Conservation (phyloP, 2,797 vertebrate species). For the Peromyscus aztecus region DNA sequence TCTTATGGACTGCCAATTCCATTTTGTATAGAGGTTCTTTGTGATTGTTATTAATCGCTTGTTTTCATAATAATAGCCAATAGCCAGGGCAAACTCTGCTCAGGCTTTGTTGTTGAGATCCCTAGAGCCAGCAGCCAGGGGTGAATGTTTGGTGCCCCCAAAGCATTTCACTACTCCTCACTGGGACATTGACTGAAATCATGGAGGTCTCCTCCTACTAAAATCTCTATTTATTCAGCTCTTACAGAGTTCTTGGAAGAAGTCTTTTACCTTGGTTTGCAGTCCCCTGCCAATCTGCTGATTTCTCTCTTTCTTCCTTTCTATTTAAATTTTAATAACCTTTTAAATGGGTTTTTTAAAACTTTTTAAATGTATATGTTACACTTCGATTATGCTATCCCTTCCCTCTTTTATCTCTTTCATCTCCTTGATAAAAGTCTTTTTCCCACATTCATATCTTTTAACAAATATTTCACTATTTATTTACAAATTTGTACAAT, state of each 20-base stretch:
- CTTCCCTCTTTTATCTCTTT: not conserved
- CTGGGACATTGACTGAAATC: not conserved
- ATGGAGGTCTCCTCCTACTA: not conserved
- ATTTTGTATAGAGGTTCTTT: not conserved
- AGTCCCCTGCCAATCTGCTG: not conserved
- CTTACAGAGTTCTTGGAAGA: not conserved
- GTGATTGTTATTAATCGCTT: no score
- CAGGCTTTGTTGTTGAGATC: not conserved
- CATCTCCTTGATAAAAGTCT: not conserved
- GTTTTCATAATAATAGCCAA: not conserved
- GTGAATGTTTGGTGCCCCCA: not conserved
- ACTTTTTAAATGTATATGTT: not conserved
- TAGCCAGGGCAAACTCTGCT: not conserved
- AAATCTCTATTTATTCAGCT: not conserved
- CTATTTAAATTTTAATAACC: not conserved
- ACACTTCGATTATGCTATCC: not conserved
- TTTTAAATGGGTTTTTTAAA: not conserved
- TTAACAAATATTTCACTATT: not conserved
- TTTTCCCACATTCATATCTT: not conserved
- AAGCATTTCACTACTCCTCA: not conserved
- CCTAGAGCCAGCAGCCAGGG: not conserved
- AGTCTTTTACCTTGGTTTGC: not conserved
- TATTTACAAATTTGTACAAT: not conserved
- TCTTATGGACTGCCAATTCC: not conserved
- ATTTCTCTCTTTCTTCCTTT: no score